These are phyloP conservation scores for Scaptodrosophila lebanonensis DNA, from an alignment of 1,140 invertebrate species.

Conservation along the genomic window DNA sequence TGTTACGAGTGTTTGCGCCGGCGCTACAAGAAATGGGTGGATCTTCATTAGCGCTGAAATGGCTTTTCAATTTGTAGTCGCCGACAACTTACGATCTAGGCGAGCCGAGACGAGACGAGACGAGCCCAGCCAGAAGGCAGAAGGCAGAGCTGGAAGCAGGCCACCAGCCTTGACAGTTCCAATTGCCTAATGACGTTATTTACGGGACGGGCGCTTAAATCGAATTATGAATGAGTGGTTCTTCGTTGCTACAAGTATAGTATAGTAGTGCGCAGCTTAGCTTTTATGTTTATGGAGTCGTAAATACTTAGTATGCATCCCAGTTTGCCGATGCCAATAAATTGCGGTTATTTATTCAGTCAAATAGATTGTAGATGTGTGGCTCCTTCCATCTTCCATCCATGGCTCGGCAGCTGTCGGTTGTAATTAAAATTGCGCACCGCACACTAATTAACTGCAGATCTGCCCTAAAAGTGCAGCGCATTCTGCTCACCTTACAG, in stretches of 20 bases:
- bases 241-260: no score
- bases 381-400: slow-evolving; percentile 10
- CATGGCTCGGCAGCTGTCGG: slow-evolving; percentile 58
- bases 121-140: no score
- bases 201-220: slow-evolving; percentile 1
- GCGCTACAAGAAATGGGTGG: slow-evolving; percentile 68
- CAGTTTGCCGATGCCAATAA: slow-evolving; percentile 6
- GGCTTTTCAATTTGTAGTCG: slow-evolving; percentile 43
- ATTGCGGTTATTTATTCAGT: background rate
- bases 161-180: slow-evolving; percentile 16
- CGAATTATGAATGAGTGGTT: slow-evolving; percentile 19
- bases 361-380: slow-evolving; percentile 10
- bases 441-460: slow-evolving; percentile 69
- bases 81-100: slow-evolving; percentile 13
- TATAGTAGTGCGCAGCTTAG: background rate
- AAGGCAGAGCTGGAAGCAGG: background rate
- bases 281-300: slow-evolving; percentile 48
- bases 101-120: no score
- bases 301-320: slow-evolving; percentile 24
- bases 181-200: slow-evolving; percentile 15
- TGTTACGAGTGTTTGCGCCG: slow-evolving; percentile 46
- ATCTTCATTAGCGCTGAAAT: slow-evolving; percentile 65
- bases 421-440: slow-evolving; percentile 59
- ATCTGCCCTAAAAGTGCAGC: slow-evolving; percentile 10
- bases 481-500: slow-evolving; percentile 26